Conservation (phyloP, 2,113 vertebrate genomes). For the Pachycephala philippinensis region DNA sequence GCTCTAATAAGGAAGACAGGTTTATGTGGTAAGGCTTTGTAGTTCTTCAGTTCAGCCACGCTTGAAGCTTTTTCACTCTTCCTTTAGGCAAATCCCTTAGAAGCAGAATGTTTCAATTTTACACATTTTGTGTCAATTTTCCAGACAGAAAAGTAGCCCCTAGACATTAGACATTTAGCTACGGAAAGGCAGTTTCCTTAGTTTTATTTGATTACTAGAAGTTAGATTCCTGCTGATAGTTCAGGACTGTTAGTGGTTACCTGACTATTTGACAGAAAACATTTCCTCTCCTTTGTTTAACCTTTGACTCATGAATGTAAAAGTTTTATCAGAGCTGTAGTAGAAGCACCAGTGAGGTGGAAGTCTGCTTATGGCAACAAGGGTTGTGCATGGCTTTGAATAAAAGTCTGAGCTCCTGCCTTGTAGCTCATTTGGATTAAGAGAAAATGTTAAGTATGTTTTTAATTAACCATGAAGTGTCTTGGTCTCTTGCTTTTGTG, state of each 20-base stretch:
- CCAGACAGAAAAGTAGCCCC: conserved; percentile 73
- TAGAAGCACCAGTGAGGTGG: conserved; percentile 76
- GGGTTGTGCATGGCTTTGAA: conserved; percentile 53
- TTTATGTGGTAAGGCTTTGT: conserved; percentile 84
- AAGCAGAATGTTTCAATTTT: conserved; percentile 79
- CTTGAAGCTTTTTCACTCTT: conserved; percentile 64
- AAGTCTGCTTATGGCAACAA: conserved; percentile 67
- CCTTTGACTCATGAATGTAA: conserved; percentile 85
- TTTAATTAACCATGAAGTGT: conserved; percentile 57
- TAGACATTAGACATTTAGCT: conserved; percentile 69
- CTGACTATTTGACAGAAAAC: conserved; percentile 79
- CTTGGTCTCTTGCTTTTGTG: conserved; percentile 12
- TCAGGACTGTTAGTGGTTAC: conserved; percentile 77
- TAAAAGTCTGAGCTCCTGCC: conserved; percentile 53
- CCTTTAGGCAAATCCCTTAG: conserved; percentile 76
- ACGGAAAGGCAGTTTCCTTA: conserved; percentile 75
- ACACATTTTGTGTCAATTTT: conserved; percentile 77
- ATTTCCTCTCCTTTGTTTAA: conserved; percentile 89
- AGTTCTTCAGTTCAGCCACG: conserved; percentile 70
- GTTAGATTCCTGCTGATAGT: conserved; percentile 73
- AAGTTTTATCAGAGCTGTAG: conserved; percentile 81
- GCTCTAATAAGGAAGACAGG: conserved; percentile 81
- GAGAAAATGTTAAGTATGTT: conserved; percentile 35
- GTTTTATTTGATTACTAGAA: conserved; percentile 78
- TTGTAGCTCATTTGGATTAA: conserved; percentile 47